Percentiles rank a stretch among this genome's conserved stretches.
phyloP scores from a whole-genome alignment of 2,888 invertebrate species.

The Druceiella hillmani region DNA sequence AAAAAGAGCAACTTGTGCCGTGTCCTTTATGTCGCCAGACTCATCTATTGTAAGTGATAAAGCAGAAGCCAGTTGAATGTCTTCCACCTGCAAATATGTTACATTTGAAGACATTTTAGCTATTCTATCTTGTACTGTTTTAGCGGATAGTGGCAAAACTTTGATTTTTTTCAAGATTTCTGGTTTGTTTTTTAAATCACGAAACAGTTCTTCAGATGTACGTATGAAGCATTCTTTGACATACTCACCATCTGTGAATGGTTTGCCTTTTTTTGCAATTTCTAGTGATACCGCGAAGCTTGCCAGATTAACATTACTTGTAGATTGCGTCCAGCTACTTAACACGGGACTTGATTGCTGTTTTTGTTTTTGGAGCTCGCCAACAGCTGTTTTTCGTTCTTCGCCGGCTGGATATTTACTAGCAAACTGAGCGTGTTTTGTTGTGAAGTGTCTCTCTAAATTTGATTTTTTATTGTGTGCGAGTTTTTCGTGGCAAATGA shows the following conservation, averaged over 20 bases:
- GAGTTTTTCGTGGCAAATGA: constrained; percentile 22
- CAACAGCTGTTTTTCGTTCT: constrained; percentile 22
- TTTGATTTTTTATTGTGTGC: constrained; percentile 22
- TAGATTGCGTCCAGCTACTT: constrained; percentile 23
- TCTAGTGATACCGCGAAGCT: constrained; percentile 11
- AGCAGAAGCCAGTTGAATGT: constrained; percentile 10
- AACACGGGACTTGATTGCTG: constrained; percentile 23
- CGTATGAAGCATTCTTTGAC: constrained; percentile 23
- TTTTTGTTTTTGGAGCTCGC: constrained; percentile 18
- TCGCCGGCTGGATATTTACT: constrained; percentile 24
- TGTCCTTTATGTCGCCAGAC: constrained; percentile 17
- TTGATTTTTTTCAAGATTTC: too few species aligned
- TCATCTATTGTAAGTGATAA: constrained; percentile 15
- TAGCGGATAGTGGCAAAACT: constrained; percentile 7
- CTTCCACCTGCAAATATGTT: constrained; percentile 7
- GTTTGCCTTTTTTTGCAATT: constrained; percentile 21
- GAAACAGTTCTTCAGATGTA: constrained; percentile 27
- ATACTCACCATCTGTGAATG: constrained; percentile 21
- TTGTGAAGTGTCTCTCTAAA: constrained; percentile 18
- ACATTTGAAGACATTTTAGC: constrained; percentile 12
- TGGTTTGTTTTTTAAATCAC: constrained; percentile 28
- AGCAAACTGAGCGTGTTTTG: constrained; percentile 18
- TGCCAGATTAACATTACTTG: constrained; percentile 17
- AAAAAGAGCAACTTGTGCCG: too few species aligned
- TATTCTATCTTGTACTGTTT: constrained; percentile 11